A percentile compares a stretch with the other conserved stretches of the same genome.
These are phyloP conservation scores for Globodera ellingtonae DNA, from an alignment of 1,140 invertebrate species.

Conservation along the genomic window DNA sequence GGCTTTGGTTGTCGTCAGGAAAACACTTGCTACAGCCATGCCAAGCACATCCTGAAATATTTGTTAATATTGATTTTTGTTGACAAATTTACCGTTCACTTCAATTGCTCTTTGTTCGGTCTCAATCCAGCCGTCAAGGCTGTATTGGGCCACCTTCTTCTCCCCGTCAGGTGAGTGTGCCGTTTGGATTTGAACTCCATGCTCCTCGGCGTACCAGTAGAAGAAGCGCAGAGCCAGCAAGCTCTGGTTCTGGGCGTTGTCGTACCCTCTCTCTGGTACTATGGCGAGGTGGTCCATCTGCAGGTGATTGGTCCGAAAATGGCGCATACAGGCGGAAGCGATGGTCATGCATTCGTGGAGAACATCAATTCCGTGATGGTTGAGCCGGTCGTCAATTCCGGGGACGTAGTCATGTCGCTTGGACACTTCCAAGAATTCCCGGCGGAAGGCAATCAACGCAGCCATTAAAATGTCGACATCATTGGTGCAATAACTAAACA, in stretches of 20 bases:
- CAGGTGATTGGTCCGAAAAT: background rate
- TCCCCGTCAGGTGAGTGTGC: conserved; percentile 3
- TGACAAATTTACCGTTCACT: background rate
- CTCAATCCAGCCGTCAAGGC: conserved; percentile 16
- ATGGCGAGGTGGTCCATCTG: background rate
- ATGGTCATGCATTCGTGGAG: no score
- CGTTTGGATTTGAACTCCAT: background rate
- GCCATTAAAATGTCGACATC: conserved; percentile 16
- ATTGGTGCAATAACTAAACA: conserved; percentile 9
- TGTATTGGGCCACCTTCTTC: conserved; percentile 1
- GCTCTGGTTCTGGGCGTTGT: background rate
- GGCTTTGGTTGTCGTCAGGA: background rate
- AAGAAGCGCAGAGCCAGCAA: conserved; percentile 6
- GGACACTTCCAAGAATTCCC: no score
- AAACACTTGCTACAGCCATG: conserved; percentile 13
- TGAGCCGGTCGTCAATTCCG: no score
- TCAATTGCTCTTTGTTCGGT: background rate
- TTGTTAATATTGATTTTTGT: no score
- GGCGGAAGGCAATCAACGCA: conserved; percentile 13
- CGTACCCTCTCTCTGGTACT: conserved; percentile 20
- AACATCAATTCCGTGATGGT: no score
- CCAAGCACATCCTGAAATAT: background rate
- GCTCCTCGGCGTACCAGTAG: background rate
- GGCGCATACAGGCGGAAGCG: no score
- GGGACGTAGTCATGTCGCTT: no score